Conservation (phyloP, 2,888 invertebrate species). For the Podotricha telesiphe region DNA sequence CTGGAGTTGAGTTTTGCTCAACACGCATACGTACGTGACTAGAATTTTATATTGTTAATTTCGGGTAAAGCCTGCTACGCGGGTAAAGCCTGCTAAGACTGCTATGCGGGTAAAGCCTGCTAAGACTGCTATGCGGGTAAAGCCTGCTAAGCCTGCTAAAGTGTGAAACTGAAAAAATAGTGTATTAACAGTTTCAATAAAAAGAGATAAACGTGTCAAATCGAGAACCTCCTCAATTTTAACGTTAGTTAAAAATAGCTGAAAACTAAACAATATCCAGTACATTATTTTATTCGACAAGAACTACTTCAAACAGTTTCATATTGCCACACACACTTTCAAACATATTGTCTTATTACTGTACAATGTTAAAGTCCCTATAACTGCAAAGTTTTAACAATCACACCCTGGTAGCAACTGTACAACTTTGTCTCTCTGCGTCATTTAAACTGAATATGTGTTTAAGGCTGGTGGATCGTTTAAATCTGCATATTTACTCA, state of each 20-base stretch:
- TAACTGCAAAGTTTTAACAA: slow-evolving; percentile 61
- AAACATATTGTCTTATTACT: slow-evolving; percentile 25
- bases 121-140: no score
- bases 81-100: no score
- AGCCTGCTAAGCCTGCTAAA: no score
- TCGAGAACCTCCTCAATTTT: not conserved
- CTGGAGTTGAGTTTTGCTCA: no score
- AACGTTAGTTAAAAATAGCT: not conserved
- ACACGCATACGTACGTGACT: no score
- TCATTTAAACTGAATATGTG: slow-evolving; percentile 58
- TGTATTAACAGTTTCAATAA: no score
- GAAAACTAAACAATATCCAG: not conserved
- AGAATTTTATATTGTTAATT: no score
- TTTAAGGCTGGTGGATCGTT: slow-evolving; percentile 43
- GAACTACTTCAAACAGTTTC: not conserved
- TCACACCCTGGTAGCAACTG: slow-evolving; percentile 51
- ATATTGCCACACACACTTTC: slow-evolving; percentile 1
- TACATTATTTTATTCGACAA: not conserved
- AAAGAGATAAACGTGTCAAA: no score
- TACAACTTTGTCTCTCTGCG: slow-evolving; percentile 60
- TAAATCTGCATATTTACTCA: slow-evolving; percentile 38
- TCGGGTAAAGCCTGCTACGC: no score
- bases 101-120: no score
- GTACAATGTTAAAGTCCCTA: slow-evolving; percentile 28
- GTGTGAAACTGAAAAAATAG: no score